phyloP scores from a whole-genome alignment of 2,797 vertebrate species.

The Cheirogaleus major region DNA sequence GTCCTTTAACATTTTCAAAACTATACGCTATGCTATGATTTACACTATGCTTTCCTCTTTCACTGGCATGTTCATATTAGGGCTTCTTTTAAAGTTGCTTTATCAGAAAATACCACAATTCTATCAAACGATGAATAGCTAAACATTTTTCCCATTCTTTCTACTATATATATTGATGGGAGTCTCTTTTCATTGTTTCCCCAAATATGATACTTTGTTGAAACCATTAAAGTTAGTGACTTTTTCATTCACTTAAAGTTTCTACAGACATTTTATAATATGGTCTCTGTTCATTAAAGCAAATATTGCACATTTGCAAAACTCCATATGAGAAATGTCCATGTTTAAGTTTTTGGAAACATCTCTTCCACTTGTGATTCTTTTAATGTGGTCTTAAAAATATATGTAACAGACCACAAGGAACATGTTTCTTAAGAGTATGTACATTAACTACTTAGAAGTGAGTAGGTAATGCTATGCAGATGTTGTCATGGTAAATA shows the following conservation, averaged over 20 bases:
- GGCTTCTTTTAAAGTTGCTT: conserved; percentile 72
- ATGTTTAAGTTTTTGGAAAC: conserved; percentile 72
- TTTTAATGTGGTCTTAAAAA: conserved; percentile 78
- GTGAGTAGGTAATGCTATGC: conserved; percentile 76
- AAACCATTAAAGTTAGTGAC: conserved; percentile 75
- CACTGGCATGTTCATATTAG: conserved; percentile 46
- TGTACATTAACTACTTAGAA: conserved; percentile 73
- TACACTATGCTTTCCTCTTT: conserved; percentile 42
- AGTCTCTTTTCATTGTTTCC: conserved; percentile 77
- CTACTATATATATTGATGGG: conserved; percentile 67
- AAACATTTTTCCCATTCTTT: conserved; percentile 60
- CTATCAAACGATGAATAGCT: conserved; percentile 76
- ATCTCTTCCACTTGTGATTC: conserved; percentile 70
- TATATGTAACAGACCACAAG: conserved; percentile 70
- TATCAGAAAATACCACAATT: conserved; percentile 66
- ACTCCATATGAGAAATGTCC: conserved; percentile 62
- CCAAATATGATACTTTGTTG: conserved; percentile 63
- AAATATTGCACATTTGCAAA: conserved; percentile 61
- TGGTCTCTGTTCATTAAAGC: conserved; percentile 49
- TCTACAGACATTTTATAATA: conserved; percentile 69
- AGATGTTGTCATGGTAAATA: conserved; percentile 81
- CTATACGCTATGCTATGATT: neutral
- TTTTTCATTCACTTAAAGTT: conserved; percentile 74
- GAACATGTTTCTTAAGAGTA: conserved; percentile 67
- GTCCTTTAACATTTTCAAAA: conserved; percentile 51